Evolutionary conservation across 2,888 invertebrate genomes (phyloP), one percentile per base, ranked within the genome.

Genomic region (Heterodera filipjevi): DNA sequence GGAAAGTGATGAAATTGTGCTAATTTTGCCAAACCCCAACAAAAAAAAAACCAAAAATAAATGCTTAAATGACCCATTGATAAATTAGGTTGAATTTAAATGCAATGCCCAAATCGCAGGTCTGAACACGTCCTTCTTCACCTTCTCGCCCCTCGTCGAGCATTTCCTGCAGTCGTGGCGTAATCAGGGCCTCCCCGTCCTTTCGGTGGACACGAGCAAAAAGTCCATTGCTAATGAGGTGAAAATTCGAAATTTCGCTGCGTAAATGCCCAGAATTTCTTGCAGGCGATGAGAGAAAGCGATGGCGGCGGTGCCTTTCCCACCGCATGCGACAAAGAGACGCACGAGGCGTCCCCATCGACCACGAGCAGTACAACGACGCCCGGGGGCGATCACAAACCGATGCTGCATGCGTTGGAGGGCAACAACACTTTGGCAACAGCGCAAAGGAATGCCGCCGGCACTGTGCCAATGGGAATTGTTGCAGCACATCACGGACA

Each of bases 61-160:
- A 49, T 3, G 49, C 3, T 49, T 14, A 19, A 49, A 19, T 49
- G 19, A 44, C 12, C 12, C 5, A 10, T 44, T 44, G 5, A 10
- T 10, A 22, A 33, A 66, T 64, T 33, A 3, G 12, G n/a, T 49
- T 53, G 1, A 39, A 39, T 39, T 39, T 3, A 68, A 68, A 19
- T 19, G 19, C n/a, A 33, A 22, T 33, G 2, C 35, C 49, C 27
- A 27, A 30, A 16, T 68, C 81, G 46, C 76, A 85, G 86, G 85
- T 19, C 79, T 88, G 27, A 85, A 85, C 12, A 84, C 87, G 12
- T 81, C 87, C 14, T 84, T 87, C 82, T 89, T 89, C 77, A 87
- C 87, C 71, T 89, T 89, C 78, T 89, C 89, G 14, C 89, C 89
- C 6, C 83, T 87, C 78, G 87, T 88, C 19, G 88, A 88, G 76